Conservation (phyloP, 2,797 vertebrate species). For the Myotis myotis region DNA sequence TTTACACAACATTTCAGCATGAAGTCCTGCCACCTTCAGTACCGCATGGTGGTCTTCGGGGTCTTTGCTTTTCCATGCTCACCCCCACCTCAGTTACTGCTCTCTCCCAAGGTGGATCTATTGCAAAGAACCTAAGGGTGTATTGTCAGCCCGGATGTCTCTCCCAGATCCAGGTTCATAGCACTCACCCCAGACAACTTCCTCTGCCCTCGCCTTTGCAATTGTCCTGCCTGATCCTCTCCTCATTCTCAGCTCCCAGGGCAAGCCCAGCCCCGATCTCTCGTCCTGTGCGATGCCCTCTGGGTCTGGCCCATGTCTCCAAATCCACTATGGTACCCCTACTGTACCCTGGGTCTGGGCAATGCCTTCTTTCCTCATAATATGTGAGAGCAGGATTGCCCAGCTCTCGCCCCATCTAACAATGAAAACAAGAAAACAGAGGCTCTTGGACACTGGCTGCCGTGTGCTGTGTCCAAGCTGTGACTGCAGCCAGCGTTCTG, state of each 20-base stretch:
- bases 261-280: neutral
- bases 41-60: neutral
- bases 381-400: neutral
- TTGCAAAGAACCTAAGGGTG: neutral
- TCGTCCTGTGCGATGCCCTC: neutral
- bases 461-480: neutral
- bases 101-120: accelerated
- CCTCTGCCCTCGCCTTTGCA: neutral
- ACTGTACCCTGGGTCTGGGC: neutral
- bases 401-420: neutral
- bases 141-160: neutral
- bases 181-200: neutral
- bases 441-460: neutral
- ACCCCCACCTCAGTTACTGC: neutral
- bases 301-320: neutral
- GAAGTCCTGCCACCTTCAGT: neutral
- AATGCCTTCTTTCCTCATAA: neutral
- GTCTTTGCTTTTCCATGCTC: neutral
- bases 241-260: neutral
- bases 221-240: neutral
- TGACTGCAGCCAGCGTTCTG: neutral
- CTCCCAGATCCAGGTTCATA: neutral
- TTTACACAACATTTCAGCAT: neutral
- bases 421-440: neutral
- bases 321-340: no score